Evolutionary conservation across 1,140 invertebrate genomes (phyloP), one percentile per base, ranked within the genome.

Genomic region (Hylaeus anthracinus): DNA sequence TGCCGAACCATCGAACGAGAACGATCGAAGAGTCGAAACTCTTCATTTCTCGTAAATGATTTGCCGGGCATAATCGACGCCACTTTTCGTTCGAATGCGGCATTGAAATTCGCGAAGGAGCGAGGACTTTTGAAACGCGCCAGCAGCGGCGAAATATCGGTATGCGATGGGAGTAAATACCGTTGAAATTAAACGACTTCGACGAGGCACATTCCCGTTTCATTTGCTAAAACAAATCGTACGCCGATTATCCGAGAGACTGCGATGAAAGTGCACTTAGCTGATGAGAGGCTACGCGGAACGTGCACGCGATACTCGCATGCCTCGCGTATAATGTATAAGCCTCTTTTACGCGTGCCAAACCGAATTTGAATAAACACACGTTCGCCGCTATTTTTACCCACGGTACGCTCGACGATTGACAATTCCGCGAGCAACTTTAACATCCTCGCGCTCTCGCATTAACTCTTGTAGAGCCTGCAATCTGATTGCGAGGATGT

Each of bases 161-260:
- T 37, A 26, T 8, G 48, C 37, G 15, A 12, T 9, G 53, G 51
- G 61, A 60, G 39, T 70, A 80, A 72, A 58, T 77, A 71, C 48
- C 37, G 55, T 65, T 58, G 85, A 84, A 84, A 84, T 87, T 82
- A 87, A 86, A 70, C 82, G 79, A 86, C 83, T 84, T 87, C 81
- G 79, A 86, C 82, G 75, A 76, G 82, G 43, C 77, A 60, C 64
- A 78, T 86, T 87, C 87, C 79, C 80, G 86, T 88, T 90, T 90
- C 85, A 90, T 90, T 90, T 87, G 83, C 85, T 90, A 87, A 89
- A 89, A 90, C 89, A 90, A 89, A 90, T 88, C 84, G 87, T 86
- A 72, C 73, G 72, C 80, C 82, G 83, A 85, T 89, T 89, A 84
- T 85, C 60, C 81, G 77, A 75, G 88, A 88, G 86, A 80, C 84